Evolutionary conservation across 2,888 invertebrate genomes (phyloP).

Genomic region (Aporophyla lueneburgensis): DNA sequence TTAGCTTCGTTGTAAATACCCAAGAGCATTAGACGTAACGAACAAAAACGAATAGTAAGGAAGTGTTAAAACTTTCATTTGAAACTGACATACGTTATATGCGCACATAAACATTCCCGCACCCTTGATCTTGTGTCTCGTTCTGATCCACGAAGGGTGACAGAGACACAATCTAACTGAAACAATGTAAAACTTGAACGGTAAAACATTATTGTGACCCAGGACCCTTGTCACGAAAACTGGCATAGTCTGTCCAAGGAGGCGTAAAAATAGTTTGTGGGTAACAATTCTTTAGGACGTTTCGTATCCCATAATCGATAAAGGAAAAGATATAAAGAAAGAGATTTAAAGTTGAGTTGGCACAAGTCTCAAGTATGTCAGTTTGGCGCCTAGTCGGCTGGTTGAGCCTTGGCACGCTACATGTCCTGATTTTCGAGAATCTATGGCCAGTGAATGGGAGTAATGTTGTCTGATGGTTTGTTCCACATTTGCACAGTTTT

Average conservation of each 20-base stretch:
- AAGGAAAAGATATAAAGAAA: slow-evolving; percentile 65
- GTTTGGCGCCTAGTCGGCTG: slow-evolving; percentile 78
- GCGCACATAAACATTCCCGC: slow-evolving; percentile 36
- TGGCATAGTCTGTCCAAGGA: slow-evolving; percentile 21
- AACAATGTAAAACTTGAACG: slow-evolving; percentile 58
- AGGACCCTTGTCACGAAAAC: slow-evolving; percentile 58
- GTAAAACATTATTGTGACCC: slow-evolving; percentile 50
- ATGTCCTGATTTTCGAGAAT: slow-evolving; percentile 73
- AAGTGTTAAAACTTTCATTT: slow-evolving; percentile 34
- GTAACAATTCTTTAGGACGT: slow-evolving; percentile 45
- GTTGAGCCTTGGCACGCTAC: slow-evolving; percentile 73
- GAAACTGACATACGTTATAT: slow-evolving; percentile 36
- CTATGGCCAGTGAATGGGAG: slow-evolving; percentile 57
- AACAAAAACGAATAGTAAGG: neutral
- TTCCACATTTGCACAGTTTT: slow-evolving; percentile 24
- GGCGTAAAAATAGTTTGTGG: slow-evolving; percentile 60
- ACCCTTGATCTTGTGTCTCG: slow-evolving; percentile 34
- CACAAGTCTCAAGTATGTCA: slow-evolving; percentile 79
- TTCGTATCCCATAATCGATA: slow-evolving; percentile 62
- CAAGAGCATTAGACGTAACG: neutral
- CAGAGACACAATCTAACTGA: slow-evolving; percentile 21
- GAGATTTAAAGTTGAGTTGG: slow-evolving; percentile 74
- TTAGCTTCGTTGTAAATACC: neutral
- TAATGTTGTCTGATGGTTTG: slow-evolving; percentile 35
- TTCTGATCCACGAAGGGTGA: neutral